Conservation (phyloP, 2,797 vertebrate species). For the Microcaecilia unicolor region DNA sequence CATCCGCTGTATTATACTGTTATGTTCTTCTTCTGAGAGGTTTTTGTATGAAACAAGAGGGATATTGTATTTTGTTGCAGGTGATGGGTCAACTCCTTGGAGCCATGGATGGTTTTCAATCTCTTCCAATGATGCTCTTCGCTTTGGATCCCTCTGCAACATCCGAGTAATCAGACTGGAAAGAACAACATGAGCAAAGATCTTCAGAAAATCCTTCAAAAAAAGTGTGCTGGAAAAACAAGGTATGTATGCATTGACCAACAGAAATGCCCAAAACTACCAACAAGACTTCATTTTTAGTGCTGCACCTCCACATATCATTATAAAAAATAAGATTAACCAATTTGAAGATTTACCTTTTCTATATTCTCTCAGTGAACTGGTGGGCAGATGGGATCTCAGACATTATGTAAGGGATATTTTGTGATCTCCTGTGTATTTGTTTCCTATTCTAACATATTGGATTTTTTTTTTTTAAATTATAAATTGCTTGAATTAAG, state of each 20-base stretch:
- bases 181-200: not conserved
- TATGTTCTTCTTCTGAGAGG: slow-evolving; percentile 92
- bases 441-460: no score
- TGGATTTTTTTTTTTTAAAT: no score
- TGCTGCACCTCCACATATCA: not conserved
- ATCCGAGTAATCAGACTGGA: slow-evolving; percentile 87
- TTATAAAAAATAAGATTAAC: no score
- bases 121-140: slow-evolving; percentile 85
- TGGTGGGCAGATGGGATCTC: no score
- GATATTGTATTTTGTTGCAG: slow-evolving; percentile 90
- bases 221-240: slow-evolving; percentile 6
- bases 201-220: not conserved
- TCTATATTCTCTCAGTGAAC: no score
- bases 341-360: no score
- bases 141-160: slow-evolving; percentile 92
- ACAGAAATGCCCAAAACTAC: not conserved
- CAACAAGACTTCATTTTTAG: not conserved
- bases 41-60: slow-evolving; percentile 95
- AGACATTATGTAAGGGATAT: no score
- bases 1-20: slow-evolving; percentile 96
- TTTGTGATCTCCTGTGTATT: no score
- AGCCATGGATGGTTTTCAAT: slow-evolving; percentile 91
- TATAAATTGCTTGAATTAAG: no score
- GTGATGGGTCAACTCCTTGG: slow-evolving; percentile 91
- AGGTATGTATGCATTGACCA: not conserved